A percentile compares a stretch with the other conserved stretches of the same genome.
Conservation (phyloP, 2,113 vertebrate genomes). For the Hippoglossus stenolepis region DNA sequence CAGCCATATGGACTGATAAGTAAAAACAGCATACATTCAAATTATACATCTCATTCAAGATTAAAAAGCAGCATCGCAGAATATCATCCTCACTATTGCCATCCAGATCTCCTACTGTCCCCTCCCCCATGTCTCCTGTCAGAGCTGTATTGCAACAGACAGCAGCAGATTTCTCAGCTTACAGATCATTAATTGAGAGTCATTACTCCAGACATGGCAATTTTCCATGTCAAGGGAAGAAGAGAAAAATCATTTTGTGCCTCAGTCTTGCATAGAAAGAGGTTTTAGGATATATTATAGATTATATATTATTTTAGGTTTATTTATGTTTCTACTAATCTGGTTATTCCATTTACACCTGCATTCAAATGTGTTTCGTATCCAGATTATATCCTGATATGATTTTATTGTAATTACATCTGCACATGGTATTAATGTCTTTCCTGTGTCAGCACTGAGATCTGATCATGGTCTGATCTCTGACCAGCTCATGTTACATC, state of each 20-base stretch:
- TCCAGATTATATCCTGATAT: no score
- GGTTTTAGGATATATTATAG: neutral
- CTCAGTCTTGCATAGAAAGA: constrained; percentile 7
- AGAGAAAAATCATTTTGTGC: constrained; percentile 2
- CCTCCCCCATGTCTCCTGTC: constrained; percentile 16
- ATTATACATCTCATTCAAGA: constrained; percentile 5
- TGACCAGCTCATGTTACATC: no score
- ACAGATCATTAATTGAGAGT: constrained; percentile 43
- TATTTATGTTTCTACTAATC: no score
- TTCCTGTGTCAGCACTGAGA: no score
- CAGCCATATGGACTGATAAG: neutral
- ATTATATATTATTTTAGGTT: no score
- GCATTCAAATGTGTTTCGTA: no score
- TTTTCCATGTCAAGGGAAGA: constrained; percentile 16
- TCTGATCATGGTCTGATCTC: no score
- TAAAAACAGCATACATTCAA: constrained; percentile 18
- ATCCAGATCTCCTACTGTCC: neutral
- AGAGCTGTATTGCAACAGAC: constrained; percentile 27
- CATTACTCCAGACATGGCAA: constrained; percentile 23
- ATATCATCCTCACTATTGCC: neutral
- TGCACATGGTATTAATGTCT: no score
- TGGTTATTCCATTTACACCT: no score
- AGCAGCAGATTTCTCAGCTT: constrained; percentile 29
- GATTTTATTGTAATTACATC: no score
- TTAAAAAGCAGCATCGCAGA: constrained; percentile 3